phyloP scores from a whole-genome alignment of 2,113 vertebrate species.

The Neoarius graeffei region DNA sequence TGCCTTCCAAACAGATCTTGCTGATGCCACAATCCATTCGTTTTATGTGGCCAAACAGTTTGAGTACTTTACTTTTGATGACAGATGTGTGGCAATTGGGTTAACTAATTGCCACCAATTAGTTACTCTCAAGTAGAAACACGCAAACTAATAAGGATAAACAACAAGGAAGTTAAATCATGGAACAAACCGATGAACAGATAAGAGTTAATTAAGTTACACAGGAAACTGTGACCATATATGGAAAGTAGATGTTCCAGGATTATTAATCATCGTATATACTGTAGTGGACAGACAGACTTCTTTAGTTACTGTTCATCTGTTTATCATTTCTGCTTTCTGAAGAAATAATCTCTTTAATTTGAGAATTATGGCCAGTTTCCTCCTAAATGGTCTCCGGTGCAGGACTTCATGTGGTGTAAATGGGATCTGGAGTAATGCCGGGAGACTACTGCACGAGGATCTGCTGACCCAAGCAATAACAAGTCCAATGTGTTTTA shows the following conservation, averaged over 20 bases:
- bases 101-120: too few relatives aligned
- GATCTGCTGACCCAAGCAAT: not conserved
- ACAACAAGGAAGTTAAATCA: not conserved
- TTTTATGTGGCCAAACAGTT: too few relatives aligned
- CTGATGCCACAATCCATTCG: too few relatives aligned
- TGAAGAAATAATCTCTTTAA: not conserved
- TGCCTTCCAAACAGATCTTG: too few relatives aligned
- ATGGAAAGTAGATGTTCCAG: not conserved
- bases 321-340: not conserved
- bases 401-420: constrained; percentile 4
- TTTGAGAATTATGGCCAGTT: not conserved
- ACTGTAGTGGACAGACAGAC: not conserved
- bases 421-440: not conserved
- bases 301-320: not conserved
- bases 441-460: not conserved
- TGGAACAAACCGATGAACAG: not conserved
- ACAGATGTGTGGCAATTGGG: too few relatives aligned
- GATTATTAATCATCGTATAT: not conserved
- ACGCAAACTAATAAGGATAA: not conserved
- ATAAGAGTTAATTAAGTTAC: not conserved
- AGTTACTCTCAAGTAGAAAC: too few relatives aligned
- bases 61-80: too few relatives aligned
- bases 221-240: constrained; percentile 1
- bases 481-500: not conserved
- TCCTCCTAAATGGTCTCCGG: not conserved